Evolutionary conservation across 2,113 vertebrate species (phyloP).

Genomic region (Cololabis saira): DNA sequence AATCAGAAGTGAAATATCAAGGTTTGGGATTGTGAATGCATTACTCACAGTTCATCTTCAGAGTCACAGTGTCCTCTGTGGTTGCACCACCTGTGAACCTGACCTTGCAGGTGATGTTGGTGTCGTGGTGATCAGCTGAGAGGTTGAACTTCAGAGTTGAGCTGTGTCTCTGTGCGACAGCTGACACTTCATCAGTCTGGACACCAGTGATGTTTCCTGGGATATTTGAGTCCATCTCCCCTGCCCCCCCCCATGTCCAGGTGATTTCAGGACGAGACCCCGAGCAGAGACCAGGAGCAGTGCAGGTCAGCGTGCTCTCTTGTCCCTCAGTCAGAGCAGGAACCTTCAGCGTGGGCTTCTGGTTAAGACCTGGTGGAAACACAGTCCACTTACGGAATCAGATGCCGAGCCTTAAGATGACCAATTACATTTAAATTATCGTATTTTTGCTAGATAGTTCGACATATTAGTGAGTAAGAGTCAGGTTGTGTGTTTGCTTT

Average conservation of each 20-base stretch:
- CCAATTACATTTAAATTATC: too few relatives aligned
- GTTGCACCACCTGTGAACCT: slow-evolving; percentile 1
- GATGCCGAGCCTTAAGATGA: neutral
- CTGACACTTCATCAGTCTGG: neutral
- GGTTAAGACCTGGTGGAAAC: slow-evolving; percentile 35
- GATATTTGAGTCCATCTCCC: neutral
- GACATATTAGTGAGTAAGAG: too few relatives aligned
- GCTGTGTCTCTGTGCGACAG: slow-evolving; percentile 1
- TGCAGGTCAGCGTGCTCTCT: slow-evolving; percentile 53
- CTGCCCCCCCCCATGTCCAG: slow-evolving; percentile 45
- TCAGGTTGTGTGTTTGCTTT: too few relatives aligned
- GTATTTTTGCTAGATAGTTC: too few relatives aligned
- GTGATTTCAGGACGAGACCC: slow-evolving; percentile 38
- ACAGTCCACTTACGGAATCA: too few relatives aligned
- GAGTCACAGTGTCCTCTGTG: slow-evolving; percentile 22
- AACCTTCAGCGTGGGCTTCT: slow-evolving; percentile 44
- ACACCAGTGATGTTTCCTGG: neutral
- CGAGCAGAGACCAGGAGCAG: slow-evolving; percentile 61
- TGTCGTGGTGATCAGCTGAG: slow-evolving; percentile 44
- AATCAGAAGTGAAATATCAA: too few relatives aligned
- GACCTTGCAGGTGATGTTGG: slow-evolving; percentile 43
- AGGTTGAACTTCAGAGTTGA: slow-evolving; percentile 48
- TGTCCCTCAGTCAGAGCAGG: slow-evolving; percentile 48
- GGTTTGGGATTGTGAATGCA: neutral
- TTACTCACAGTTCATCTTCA: slow-evolving; percentile 56